phyloP scores from a whole-genome alignment of 2,113 vertebrate genomes.

The Carassius auratus region DNA sequence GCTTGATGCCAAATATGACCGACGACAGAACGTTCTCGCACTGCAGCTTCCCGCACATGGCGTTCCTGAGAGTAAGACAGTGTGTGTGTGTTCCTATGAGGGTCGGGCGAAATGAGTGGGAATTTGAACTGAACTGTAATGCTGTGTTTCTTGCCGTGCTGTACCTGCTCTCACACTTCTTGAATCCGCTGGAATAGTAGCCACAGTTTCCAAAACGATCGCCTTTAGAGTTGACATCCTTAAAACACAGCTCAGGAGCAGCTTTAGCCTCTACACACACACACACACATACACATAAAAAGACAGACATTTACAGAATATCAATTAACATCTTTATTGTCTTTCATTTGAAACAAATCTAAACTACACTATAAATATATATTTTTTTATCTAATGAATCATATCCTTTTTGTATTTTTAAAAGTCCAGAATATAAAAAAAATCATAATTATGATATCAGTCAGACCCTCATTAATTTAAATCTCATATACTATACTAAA shows the following conservation, averaged over 20 bases:
- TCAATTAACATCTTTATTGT: no score
- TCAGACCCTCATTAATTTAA: no score
- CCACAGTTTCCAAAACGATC: slow-evolving; percentile 98
- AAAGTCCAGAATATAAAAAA: no score
- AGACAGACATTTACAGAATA: not conserved
- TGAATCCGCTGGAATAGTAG: slow-evolving; percentile 82
- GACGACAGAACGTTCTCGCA: slow-evolving; percentile 87
- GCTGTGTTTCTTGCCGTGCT: not conserved
- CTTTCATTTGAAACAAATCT: no score
- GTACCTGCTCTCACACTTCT: slow-evolving; percentile 91
- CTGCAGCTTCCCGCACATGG: slow-evolving; percentile 94
- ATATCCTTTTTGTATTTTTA: no score
- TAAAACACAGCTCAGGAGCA: slow-evolving; percentile 86
- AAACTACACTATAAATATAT: no score
- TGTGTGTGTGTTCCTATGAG: slow-evolving; percentile 1
- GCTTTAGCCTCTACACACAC: slow-evolving; percentile 83
- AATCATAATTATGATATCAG: no score
- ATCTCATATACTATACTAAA: no score
- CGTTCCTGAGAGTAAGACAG: slow-evolving; percentile 78
- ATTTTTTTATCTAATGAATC: no score
- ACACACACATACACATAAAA: not conserved
- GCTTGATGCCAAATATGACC: slow-evolving; percentile 87
- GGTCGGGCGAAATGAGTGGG: not conserved
- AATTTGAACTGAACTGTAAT: not conserved
- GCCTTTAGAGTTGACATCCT: slow-evolving; percentile 93